phyloP scores from a whole-genome alignment of 2,113 vertebrate genomes.

The Morone chrysops region DNA sequence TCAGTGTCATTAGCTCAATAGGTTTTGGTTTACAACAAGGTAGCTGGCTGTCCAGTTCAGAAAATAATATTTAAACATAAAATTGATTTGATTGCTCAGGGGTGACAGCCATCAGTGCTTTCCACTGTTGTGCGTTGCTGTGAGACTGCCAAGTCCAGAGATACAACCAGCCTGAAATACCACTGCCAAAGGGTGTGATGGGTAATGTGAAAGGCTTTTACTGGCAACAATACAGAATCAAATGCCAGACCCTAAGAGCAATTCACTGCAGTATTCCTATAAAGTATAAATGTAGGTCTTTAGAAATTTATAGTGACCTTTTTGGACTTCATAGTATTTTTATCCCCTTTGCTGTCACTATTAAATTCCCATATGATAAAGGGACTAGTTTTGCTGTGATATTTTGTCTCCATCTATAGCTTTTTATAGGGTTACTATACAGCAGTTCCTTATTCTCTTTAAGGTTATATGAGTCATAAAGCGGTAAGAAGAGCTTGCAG shows the following conservation, averaged over 20 bases:
- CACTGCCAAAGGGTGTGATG: not conserved
- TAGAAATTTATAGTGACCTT: slow-evolving; percentile 18
- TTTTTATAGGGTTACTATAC: not conserved
- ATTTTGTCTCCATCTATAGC: slow-evolving; percentile 4
- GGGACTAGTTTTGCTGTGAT: not conserved
- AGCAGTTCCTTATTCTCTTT: slow-evolving; percentile 4
- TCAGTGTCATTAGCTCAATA: not conserved
- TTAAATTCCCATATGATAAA: slow-evolving; percentile 2
- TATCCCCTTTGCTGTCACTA: slow-evolving; percentile 2
- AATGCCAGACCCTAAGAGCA: not conserved
- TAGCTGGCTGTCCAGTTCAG: too few relatives aligned
- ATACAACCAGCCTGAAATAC: not conserved
- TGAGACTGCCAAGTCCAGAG: slow-evolving; percentile 5
- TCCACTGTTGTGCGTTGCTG: not conserved
- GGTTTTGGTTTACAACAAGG: not conserved
- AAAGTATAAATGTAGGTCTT: slow-evolving; percentile 10
- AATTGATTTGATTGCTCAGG: not conserved
- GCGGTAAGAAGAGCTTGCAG: not conserved
- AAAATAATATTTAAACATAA: not conserved
- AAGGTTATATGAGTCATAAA: slow-evolving; percentile 28
- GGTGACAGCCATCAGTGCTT: not conserved
- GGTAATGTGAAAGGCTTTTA: slow-evolving; percentile 21
- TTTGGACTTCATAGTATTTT: slow-evolving; percentile 8
- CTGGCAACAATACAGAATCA: slow-evolving; percentile 4
- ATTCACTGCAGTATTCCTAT: not conserved